Base-by-base conservation (phyloP, 2,888 invertebrate species). In the Podabrus alpinus region DNA sequence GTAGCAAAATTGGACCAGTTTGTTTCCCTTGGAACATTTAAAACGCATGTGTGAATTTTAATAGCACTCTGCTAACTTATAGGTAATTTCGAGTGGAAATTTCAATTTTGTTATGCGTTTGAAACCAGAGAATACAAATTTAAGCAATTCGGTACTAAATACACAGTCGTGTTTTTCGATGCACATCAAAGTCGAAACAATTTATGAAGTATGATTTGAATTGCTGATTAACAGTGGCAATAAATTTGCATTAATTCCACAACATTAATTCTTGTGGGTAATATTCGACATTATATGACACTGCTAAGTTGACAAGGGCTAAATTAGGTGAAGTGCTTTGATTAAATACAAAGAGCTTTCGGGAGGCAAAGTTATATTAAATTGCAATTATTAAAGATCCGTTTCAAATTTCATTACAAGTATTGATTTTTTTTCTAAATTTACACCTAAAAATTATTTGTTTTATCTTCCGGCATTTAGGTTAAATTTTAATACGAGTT, bases 211-310 rank as follows among this genome's bases (percentile, higher is more conserved):
- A 64, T 21, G 21, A 64, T 64, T 64, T 19, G 16, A 64, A 19
- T 16, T 64, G 62, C 62, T 64, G 62, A 64, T 64, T 64, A 64
- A 64, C 62, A 64, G 17, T 64, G 21, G 62, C 17, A 64, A 64
- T 64, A 19, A 64, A 64, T 64, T 64, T 19, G 16, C 17, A 64
- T 64, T 64, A 64, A 64, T 64, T 64, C 62, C 62, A 21, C 62
- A 64, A 64, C 62, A 19, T 64, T 64, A 64, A 64, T 64, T 64
- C 17, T 64, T 64, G 19, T 19, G 19, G 62, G 62, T 19, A 19
- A 64, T 64, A 64, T 64, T 64, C 62, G 16, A 21, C 62, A 64
- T 64, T 19, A 21, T 64, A 19, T 45, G 45, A 45, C 45, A 45
- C 45, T 45, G 45, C 45, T 64, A 64, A 64, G 62, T 64, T 64